Evolutionary conservation across 1,140 invertebrate species (phyloP).

Genomic region (Rhagoletis pomonella): DNA sequence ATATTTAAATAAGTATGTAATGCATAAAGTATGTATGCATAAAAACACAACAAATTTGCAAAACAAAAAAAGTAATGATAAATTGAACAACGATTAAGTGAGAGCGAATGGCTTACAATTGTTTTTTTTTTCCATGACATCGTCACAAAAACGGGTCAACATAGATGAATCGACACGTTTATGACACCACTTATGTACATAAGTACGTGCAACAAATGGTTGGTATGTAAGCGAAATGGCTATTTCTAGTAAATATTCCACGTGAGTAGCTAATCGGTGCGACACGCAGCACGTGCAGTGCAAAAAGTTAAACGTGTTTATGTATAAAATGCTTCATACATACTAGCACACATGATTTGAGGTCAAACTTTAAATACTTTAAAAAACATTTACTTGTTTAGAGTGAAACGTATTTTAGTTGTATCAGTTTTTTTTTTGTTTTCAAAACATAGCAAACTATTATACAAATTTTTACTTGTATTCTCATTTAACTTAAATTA

Average conservation of each 20-base stretch:
- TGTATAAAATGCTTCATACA: neutral
- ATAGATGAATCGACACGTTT: neutral
- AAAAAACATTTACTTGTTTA: no score
- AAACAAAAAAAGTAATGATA: neutral
- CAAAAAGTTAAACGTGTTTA: neutral
- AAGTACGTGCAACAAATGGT: neutral
- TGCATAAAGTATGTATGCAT: neutral
- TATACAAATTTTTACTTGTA: no score
- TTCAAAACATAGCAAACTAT: no score
- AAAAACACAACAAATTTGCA: neutral
- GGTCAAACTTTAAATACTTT: neutral
- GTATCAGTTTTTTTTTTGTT: no score
- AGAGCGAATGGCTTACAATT: neutral
- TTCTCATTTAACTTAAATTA: no score
- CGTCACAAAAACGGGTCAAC: constrained; percentile 30
- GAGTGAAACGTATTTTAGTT: no score
- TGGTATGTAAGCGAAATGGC: neutral
- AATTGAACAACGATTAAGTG: constrained; percentile 24
- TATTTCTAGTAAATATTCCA: neutral
- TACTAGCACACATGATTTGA: neutral
- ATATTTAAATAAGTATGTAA: neutral
- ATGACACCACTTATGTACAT: neutral
- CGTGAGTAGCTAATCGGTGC: neutral
- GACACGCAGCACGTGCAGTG: constrained; percentile 20
- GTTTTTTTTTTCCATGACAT: neutral